Evolutionary conservation across 2,888 invertebrate genomes (phyloP), one percentile per base, ranked within the genome.

Genomic region (Drosophila eohydei): DNA sequence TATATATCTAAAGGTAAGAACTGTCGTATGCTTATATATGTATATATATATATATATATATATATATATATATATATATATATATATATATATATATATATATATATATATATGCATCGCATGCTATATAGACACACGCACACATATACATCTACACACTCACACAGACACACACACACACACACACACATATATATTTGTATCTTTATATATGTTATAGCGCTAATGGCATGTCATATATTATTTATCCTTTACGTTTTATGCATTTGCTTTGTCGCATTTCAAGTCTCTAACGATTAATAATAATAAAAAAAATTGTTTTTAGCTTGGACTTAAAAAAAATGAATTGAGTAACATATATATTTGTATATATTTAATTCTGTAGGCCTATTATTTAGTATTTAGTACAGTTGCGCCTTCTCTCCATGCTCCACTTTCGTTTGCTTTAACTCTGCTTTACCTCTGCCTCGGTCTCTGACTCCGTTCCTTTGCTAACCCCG

Each of bases 251-350:
- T 41, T 57, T 55, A 28, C 54, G 43, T 51, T 61, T 41, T 54
- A 68, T 79, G 64, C 62, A 69, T 65, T 80, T 74, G 77, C 77
- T 67, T 11, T 71, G 79, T 81, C 81, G 67, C 68, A 78, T 66
- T 66, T 66, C 77, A 85, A 83, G 50, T 62, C 59, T 57, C 81
- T 81, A 81, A 81, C 67, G 59, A 78, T 73, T 77, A 81, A 78
- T 82, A 38, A 38, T 77, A 78, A 78, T 79, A 74, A 83, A 78
- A 74, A 82, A 81, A 83, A 81, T 46, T 28, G 21, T 54, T 4
- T 41, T 71, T 76, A 68, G 77, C 61, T 57, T 60, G 46, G 71
- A 71, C 71, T 65, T 77, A 74, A 52, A 63, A 67, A 48, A 59
- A 71, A 58, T 32, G 55, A 74, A 64, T 74, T 38, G 78, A 70